phyloP scores from a whole-genome alignment of 1,140 invertebrate species.

The Drosophila melanica region DNA sequence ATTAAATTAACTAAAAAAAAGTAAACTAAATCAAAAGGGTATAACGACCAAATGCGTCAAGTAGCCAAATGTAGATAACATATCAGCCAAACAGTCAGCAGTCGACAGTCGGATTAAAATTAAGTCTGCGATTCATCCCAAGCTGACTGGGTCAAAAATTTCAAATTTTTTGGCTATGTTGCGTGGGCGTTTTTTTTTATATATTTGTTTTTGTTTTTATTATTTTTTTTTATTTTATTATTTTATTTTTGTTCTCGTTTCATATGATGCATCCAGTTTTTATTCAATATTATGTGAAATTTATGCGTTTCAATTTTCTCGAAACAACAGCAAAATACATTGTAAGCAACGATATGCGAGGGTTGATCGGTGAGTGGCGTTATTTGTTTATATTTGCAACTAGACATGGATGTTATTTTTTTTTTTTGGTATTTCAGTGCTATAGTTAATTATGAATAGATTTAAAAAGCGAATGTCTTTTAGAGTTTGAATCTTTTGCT shows the following conservation, averaged over 20 bases:
- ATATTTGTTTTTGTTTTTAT: neutral
- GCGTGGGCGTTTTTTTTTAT: constrained; percentile 16
- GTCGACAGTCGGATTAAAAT: constrained; percentile 25
- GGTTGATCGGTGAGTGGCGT: neutral
- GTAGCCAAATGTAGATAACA: constrained; percentile 27
- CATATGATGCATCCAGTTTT: constrained; percentile 16
- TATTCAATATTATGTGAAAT: constrained; percentile 29
- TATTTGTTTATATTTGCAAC: too few relatives aligned
- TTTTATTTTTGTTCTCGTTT: constrained; percentile 28
- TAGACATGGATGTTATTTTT: too few relatives aligned
- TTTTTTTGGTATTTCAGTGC: too few relatives aligned
- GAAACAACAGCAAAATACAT: constrained; percentile 30
- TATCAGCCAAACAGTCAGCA: constrained; percentile 28
- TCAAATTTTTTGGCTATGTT: neutral
- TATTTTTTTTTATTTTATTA: constrained; percentile 1
- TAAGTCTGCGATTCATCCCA: constrained; percentile 9
- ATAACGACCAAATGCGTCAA: constrained; percentile 30
- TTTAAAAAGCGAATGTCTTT: too few relatives aligned
- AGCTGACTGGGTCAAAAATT: constrained; percentile 21
- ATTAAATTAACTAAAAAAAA: constrained; percentile 41
- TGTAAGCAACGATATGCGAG: constrained; percentile 7
- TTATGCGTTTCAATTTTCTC: constrained; percentile 32
- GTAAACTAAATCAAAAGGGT: constrained; percentile 17
- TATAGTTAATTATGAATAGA: too few relatives aligned
- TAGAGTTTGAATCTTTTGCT: too few relatives aligned